phyloP scores from a whole-genome alignment of 2,888 invertebrate genomes.

The Amorpha juglandis region DNA sequence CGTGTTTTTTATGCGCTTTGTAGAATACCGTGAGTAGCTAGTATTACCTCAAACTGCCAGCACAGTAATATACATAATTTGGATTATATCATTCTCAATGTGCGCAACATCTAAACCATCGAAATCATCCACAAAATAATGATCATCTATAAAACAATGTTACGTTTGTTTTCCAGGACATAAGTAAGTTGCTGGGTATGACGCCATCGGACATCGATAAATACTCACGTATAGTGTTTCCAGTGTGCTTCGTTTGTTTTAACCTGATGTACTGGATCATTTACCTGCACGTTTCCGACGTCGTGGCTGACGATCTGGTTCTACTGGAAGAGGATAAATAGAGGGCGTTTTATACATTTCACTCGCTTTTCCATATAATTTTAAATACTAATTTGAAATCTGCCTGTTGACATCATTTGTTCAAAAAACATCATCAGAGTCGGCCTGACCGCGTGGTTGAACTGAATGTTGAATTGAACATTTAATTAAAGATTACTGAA shows the following conservation, averaged over 20 bases:
- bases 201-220: conserved; percentile 99
- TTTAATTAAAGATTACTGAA: too few species aligned
- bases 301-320: conserved; percentile 96
- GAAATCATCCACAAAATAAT: neutral
- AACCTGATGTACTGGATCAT: conserved; percentile 99
- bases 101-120: neutral
- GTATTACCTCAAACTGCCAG: too few species aligned
- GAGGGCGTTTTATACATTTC: conserved; percentile 67
- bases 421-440: conserved; percentile 1
- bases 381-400: conserved; percentile 73
- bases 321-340: conserved; percentile 88
- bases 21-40: too few species aligned
- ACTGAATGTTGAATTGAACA: too few species aligned
- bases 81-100: too few species aligned
- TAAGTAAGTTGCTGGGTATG: conserved; percentile 95
- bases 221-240: conserved; percentile 99
- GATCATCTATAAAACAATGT: neutral
- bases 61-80: too few species aligned
- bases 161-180: conserved; percentile 83
- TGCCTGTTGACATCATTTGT: neutral
- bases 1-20: too few species aligned
- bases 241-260: conserved; percentile 99
- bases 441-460: neutral
- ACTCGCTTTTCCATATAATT: conserved; percentile 67
- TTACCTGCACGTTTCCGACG: conserved; percentile 97